These are phyloP conservation scores for Synergus gifuensis DNA, from an alignment of 2,888 invertebrate genomes.

Conservation along the genomic window DNA sequence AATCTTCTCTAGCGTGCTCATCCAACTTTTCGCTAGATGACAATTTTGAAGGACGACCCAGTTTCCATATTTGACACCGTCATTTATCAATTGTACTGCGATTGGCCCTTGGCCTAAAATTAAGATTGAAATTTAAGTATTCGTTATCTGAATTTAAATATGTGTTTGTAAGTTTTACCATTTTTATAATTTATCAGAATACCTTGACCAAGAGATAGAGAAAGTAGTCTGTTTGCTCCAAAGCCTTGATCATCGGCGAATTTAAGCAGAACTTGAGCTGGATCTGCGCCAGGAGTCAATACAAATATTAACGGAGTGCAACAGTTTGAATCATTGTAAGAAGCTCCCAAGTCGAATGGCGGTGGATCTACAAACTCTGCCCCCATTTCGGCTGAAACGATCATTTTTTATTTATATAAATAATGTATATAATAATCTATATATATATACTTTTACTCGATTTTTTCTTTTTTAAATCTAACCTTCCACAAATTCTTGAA, in stretches of 20 bases:
- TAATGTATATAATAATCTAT: too few relatives aligned
- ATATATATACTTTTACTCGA: background rate
- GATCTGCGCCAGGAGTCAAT: conserved; percentile 95
- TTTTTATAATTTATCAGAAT: conserved; percentile 4
- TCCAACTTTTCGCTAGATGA: conserved; percentile 96
- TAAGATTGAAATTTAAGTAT: background rate
- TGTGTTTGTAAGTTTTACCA: background rate
- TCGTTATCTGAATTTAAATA: too few relatives aligned
- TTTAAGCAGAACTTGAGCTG: conserved; percentile 91
- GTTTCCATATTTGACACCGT: conserved; percentile 89
- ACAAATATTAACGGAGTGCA: conserved; percentile 95
- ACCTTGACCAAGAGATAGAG: conserved; percentile 93
- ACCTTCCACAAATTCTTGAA: conserved; percentile 85
- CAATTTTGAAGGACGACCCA: conserved; percentile 98
- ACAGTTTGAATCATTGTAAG: conserved; percentile 91
- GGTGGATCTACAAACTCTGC: conserved; percentile 92
- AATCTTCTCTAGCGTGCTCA: conserved; percentile 94
- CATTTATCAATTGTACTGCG: conserved; percentile 91
- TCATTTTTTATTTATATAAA: too few relatives aligned
- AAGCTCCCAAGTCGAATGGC: conserved; percentile 91
- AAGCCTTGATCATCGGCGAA: conserved; percentile 96
- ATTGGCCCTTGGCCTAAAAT: conserved; percentile 88
- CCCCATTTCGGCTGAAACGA: conserved; percentile 83
- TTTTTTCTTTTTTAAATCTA: background rate
- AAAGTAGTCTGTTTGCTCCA: conserved; percentile 86